Conservation (phyloP, 2,113 vertebrate species). For the Lamprologus ornatipinnis region DNA sequence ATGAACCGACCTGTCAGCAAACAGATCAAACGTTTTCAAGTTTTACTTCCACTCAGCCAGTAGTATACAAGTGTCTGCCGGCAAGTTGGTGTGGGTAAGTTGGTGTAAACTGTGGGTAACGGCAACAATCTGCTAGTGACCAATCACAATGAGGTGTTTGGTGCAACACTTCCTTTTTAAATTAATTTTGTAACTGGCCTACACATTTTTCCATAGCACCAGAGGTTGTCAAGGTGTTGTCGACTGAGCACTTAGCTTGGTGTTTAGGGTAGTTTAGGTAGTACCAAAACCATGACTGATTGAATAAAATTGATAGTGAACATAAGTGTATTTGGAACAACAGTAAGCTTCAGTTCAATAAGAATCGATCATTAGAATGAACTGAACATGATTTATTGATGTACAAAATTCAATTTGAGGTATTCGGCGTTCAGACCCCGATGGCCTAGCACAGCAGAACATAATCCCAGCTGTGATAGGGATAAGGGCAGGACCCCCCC, state of each 20-base stretch:
- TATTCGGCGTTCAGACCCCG: rapidly evolving
- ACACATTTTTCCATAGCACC: neutral
- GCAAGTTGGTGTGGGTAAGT: neutral
- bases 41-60: neutral
- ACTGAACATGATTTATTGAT: neutral
- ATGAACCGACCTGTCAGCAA: neutral
- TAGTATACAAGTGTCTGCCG: neutral
- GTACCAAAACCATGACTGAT: neutral
- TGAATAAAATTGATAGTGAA: neutral
- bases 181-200: neutral
- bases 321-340: neutral
- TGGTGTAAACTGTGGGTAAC: neutral
- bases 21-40: neutral
- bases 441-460: neutral
- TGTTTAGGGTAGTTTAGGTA: neutral
- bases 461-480: neutral
- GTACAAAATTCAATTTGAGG: neutral
- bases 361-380: neutral
- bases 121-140: neutral
- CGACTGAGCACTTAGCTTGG: neutral
- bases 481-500: neutral
- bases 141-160: neutral
- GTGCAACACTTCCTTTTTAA: neutral
- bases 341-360: neutral
- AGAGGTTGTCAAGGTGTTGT: neutral